Evolutionary conservation across 2,113 vertebrate species (phyloP).

Genomic region (Oreochromis aureus): DNA sequence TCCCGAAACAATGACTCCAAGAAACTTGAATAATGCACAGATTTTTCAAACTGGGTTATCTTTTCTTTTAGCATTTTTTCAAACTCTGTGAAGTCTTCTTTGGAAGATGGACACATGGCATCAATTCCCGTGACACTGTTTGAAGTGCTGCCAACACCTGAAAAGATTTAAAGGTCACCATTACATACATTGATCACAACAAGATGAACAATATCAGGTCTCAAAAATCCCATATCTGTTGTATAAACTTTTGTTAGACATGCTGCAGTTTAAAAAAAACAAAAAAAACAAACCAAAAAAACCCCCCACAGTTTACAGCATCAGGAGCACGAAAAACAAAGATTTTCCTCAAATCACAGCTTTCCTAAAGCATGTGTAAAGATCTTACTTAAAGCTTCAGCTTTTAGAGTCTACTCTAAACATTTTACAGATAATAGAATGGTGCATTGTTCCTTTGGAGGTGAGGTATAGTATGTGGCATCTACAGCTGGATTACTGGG

Average conservation of each 20-base stretch:
- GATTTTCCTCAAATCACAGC: background rate
- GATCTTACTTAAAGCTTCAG: background rate
- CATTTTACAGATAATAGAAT: background rate
- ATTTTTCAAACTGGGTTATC: slow-evolving; percentile 90
- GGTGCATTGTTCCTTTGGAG: background rate
- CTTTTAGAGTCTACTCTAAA: background rate
- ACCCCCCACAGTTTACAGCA: background rate
- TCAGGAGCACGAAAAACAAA: background rate
- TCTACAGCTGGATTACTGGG: background rate
- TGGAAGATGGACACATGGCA: slow-evolving; percentile 91
- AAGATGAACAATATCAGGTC: background rate
- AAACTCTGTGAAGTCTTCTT: slow-evolving; percentile 97
- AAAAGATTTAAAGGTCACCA: background rate
- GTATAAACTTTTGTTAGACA: background rate
- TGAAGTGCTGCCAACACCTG: slow-evolving; percentile 72
- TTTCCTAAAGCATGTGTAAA: background rate
- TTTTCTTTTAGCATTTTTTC: slow-evolving; percentile 94
- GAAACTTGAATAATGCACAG: slow-evolving; percentile 87
- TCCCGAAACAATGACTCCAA: slow-evolving; percentile 93
- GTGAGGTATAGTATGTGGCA: background rate
- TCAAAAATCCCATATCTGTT: background rate
- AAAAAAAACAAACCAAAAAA: background rate
- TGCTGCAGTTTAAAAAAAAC: background rate
- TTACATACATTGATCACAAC: background rate
- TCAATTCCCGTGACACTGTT: slow-evolving; percentile 87